Evolutionary conservation across 2,797 vertebrate species (phyloP).

Genomic region (Pipistrellus pygmaeus): DNA sequence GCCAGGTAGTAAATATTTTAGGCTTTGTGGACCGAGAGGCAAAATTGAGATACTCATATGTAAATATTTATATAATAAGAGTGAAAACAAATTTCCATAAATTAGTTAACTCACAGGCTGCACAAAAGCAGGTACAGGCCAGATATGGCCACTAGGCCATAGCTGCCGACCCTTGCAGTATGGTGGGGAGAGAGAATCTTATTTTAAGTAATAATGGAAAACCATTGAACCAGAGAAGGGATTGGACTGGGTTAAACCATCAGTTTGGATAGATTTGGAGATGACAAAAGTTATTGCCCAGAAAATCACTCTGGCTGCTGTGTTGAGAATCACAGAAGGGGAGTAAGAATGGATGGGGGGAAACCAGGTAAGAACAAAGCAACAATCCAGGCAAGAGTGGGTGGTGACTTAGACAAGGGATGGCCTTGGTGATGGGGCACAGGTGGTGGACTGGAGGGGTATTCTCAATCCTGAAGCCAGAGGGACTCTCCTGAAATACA

Average conservation of each 20-base stretch:
- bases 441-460: neutral
- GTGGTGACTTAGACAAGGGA: neutral
- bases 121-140: neutral
- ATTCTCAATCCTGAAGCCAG: neutral
- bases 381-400: neutral
- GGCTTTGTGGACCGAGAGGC: neutral
- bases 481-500: neutral
- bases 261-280: too few species aligned
- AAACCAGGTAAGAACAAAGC: neutral
- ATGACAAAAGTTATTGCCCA: neutral
- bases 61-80: neutral
- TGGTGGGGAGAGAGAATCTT: neutral
- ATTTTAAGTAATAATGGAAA: neutral
- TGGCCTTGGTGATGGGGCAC: rapidly evolving
- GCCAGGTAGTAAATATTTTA: conserved; percentile 10
- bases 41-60: neutral
- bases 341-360: neutral
- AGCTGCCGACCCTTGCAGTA: neutral
- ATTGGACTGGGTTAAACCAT: neutral
- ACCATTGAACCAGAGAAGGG: neutral
- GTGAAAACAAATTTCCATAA: neutral
- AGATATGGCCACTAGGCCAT: neutral
- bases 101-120: neutral
- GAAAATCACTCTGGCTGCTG: neutral
- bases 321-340: neutral